phyloP scores from a whole-genome alignment of 2,113 vertebrate genomes.

The Nibea coibor region DNA sequence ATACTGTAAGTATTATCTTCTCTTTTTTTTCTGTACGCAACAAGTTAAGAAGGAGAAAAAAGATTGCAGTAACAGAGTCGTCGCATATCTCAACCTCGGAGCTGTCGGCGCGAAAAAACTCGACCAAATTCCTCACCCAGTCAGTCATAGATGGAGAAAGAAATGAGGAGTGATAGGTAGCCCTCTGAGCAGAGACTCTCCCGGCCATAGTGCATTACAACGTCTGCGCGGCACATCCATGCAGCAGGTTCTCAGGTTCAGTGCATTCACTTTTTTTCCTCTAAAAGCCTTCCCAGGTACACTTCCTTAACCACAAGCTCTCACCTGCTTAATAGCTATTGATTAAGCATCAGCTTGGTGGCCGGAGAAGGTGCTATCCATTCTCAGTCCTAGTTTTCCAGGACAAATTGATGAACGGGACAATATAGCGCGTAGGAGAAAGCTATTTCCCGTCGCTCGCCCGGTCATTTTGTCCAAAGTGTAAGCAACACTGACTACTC shows the following conservation, averaged over 20 bases:
- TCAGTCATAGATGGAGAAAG: conserved; percentile 29
- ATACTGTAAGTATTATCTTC: conserved; percentile 71
- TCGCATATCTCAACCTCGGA: conserved; percentile 33
- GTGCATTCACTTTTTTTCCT: conserved; percentile 61
- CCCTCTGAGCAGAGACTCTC: conserved; percentile 39
- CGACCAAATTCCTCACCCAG: conserved; percentile 15
- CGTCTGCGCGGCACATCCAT: conserved; percentile 51
- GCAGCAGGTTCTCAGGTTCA: conserved; percentile 51
- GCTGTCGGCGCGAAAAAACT: conserved; percentile 55
- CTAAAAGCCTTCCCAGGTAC: conserved; percentile 32
- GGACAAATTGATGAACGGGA: conserved; percentile 43
- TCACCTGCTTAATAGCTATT: conserved; percentile 60
- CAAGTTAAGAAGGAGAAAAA: conserved; percentile 39
- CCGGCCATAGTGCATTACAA: conserved; percentile 65
- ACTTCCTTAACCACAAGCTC: conserved; percentile 32
- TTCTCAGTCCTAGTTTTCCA: conserved; percentile 33
- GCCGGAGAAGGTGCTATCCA: conserved; percentile 33
- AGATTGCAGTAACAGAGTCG: conserved; percentile 37
- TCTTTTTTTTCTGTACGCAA: conserved; percentile 42
- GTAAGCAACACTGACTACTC: conserved; percentile 17
- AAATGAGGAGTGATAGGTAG: conserved; percentile 34
- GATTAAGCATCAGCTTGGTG: conserved; percentile 45
- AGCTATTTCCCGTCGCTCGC: conserved; percentile 25
- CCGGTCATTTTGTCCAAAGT: conserved; percentile 26
- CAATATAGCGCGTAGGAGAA: conserved; percentile 21